Base-by-base conservation (phyloP, 2,113 vertebrate genomes). In the Austrofundulus limnaeus region DNA sequence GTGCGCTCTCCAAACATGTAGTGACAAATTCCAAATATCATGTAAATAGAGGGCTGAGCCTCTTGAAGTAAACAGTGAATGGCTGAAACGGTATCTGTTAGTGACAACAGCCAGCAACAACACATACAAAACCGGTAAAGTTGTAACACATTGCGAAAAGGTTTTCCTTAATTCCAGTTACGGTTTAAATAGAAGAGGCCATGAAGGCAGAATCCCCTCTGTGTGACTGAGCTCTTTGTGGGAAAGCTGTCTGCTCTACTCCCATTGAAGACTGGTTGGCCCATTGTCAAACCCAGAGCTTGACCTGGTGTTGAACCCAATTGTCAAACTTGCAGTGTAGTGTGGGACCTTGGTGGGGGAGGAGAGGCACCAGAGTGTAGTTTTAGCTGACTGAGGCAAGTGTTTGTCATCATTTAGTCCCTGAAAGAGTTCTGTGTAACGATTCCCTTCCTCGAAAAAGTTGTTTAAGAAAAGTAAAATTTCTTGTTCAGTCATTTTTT, bases 271-370 rank as follows among this genome's bases (percentile, higher is more conserved):
- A 94, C 92, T 92, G 95, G 92, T 94, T 96, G 96, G 96, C 94
- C 82, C 74, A 57, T 82, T 88, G 96, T 97, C 96, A 98, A 94
- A 90, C 93, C 93, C 94, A 90, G 86, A 92, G 95, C 92, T 93
- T 98, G 97, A 99, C 97, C 97, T 94, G 88, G 92, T 94, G 95
- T 94, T 99, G 97, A 99, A 99, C 97, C 94, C 93, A 91, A 95
- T 95, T 94, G 94, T 96, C 94, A 94, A 95, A 93, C 94, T 87
- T 93, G 92, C 95, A 94, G 94, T 94, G 93, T 91, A 94, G 94
- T 80, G 82, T 71, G 88, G 88, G 88, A 84, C 94, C 94, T 93
- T 93, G 81, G 67, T 82, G 86, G 82, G 84, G 84, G 85, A 85
- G 84, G 85, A 72, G 84, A 81, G 83, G 81, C 72, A 64, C 39